Percentiles rank a stretch among this genome's conserved stretches.
Evolutionary conservation across 2,113 vertebrate genomes (phyloP).

Genomic region (Chamaetylas fuelleborni): DNA sequence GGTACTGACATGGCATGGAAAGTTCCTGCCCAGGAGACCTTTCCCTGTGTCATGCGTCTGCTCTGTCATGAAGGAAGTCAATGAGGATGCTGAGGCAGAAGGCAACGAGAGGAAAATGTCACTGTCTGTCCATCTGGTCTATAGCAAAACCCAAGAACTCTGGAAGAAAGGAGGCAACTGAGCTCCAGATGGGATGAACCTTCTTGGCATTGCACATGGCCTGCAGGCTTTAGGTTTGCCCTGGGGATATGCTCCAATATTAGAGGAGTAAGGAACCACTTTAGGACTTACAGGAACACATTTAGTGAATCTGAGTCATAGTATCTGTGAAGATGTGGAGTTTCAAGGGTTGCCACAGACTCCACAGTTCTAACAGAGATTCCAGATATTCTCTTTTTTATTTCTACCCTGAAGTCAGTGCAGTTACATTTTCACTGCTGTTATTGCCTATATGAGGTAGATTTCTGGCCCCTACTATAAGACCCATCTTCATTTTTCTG

Average conservation of each 20-base stretch:
- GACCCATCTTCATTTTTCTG: neutral
- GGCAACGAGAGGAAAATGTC: neutral
- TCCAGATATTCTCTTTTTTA: neutral
- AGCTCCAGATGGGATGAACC: neutral
- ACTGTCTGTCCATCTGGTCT: neutral
- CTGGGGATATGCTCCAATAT: neutral
- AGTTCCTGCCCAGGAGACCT: neutral
- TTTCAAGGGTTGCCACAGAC: neutral
- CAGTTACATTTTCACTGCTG: neutral
- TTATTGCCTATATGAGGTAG: neutral
- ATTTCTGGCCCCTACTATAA: neutral
- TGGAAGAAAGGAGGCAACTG: neutral
- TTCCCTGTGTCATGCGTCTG: neutral
- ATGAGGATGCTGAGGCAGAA: neutral
- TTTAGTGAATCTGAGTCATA: neutral
- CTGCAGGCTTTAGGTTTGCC: neutral
- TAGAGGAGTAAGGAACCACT: neutral
- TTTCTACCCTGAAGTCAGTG: neutral
- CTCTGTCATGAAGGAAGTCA: neutral
- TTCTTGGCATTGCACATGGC: neutral
- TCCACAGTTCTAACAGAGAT: neutral
- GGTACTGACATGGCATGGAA: rapidly evolving
- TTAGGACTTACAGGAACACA: neutral
- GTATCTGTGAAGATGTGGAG: neutral
- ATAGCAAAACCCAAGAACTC: neutral